These are phyloP conservation scores for Barypeithes pellucidus DNA, from an alignment of 2,888 invertebrate genomes.

Conservation along the genomic window DNA sequence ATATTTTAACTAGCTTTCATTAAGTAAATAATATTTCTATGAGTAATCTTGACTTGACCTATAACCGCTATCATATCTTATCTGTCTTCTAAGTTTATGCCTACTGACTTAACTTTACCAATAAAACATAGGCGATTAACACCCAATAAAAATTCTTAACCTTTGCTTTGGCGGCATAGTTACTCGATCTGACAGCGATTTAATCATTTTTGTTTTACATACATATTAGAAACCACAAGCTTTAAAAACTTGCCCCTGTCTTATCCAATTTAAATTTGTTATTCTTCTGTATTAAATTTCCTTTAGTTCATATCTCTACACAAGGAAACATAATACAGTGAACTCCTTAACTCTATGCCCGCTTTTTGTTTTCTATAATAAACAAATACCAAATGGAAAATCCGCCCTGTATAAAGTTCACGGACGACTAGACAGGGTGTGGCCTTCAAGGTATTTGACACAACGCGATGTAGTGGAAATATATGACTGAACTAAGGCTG, in stretches of 20 bases:
- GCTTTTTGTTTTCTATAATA: background rate
- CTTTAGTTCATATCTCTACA: no score
- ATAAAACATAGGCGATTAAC: constrained; percentile 19
- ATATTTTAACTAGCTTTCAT: no score
- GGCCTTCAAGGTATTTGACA: constrained; percentile 24
- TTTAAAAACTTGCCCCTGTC: no score
- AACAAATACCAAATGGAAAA: background rate
- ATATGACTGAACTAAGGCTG: background rate
- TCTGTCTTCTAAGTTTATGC: background rate
- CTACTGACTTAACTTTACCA: constrained; percentile 18
- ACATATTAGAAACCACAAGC: no score
- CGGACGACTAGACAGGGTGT: constrained; percentile 27
- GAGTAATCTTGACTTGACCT: constrained; percentile 22
- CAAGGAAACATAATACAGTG: no score
- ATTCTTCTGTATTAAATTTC: no score
- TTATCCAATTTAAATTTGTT: no score
- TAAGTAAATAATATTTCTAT: background rate
- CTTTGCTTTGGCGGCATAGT: constrained; percentile 15
- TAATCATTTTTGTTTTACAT: background rate
- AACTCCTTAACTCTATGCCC: no score
- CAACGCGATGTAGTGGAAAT: constrained; percentile 2
- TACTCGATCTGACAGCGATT: background rate
- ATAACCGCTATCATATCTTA: constrained; percentile 20
- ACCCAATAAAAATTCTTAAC: constrained; percentile 23
- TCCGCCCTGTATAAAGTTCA: constrained; percentile 23